Base-by-base conservation (phyloP, 1,140 invertebrate species). In the Formica selysi region DNA sequence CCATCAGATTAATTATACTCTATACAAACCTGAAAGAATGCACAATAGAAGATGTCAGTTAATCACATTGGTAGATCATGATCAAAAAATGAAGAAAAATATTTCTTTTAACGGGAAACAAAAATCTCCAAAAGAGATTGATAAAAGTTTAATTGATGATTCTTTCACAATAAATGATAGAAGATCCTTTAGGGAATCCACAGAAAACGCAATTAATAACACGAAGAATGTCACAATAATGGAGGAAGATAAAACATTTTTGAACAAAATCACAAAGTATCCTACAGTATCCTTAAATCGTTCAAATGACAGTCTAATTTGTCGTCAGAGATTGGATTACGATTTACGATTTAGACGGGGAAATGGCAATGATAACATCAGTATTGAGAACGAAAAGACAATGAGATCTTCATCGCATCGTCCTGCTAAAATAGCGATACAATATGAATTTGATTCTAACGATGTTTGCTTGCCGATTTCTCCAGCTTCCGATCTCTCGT, bases 401-500 rank as follows among this genome's bases (percentile, higher is more conserved):
- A 26, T 65, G 81, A 84, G 19, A 90, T 61, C 64, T 54, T 85
- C 54, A 16, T 84, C 44, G 4, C n/a, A 26, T 36, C 1, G 19
- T 38, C 61, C 32, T 8, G 26, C 59, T 8, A 65, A 79, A 51
- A 78, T 51, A 78, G 7, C 38, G 10, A 48, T 78, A 36, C 61
- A 51, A 19, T 2, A 29, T n/a, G 26, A 79, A 79, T 2, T 38
- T 65, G 36, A 38, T 79, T 26, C 29, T 10, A 51, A 22, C 36
- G 59, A 78, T 48, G 13, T 22, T n/a, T 11, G 29, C 2, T 65
- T 32, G 11, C 64, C 57, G 4, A 36, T 68, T 13, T 88, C 87
- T 32, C 59, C 80, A 7, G 68, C 80, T 29, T 92, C 91, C 8
- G 85, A 90, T 65, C 26, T 88, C 7, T 90, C 90, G 0, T 91